Evolutionary conservation across 2,888 invertebrate species (phyloP).

Genomic region (Dynastes grantii): DNA sequence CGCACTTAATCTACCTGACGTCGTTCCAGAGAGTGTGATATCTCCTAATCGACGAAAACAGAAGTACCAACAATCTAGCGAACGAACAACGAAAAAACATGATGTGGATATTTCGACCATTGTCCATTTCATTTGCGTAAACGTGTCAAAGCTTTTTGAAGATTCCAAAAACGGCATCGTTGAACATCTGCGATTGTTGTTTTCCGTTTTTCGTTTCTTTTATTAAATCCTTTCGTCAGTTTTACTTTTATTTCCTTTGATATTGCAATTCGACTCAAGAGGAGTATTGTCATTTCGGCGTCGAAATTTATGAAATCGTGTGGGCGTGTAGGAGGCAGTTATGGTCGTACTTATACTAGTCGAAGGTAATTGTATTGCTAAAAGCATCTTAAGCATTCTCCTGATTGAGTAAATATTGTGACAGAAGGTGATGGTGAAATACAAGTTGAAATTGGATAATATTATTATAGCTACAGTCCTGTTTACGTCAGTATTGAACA

Average conservation of each 20-base stretch:
- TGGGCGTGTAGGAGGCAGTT: slow-evolving; percentile 9
- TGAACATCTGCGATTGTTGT: background rate
- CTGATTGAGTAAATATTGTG: slow-evolving; percentile 16
- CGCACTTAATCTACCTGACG: slow-evolving; percentile 28
- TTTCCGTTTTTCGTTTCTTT: background rate
- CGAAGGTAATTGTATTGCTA: background rate
- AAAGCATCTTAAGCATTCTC: background rate
- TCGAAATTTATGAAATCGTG: slow-evolving; percentile 25
- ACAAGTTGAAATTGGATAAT: background rate
- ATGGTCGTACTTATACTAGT: background rate
- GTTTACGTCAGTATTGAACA: no score
- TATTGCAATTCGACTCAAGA: no score
- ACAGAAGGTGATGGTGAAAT: slow-evolving; percentile 3
- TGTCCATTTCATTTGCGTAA: background rate
- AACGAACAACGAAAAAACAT: background rate
- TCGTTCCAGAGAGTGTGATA: background rate
- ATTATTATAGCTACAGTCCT: no score
- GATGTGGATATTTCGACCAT: background rate
- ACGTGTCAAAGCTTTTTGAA: background rate
- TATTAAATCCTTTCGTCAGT: background rate
- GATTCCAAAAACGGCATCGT: background rate
- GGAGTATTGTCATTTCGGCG: slow-evolving; percentile 2
- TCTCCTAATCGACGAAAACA: background rate
- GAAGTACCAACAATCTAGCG: background rate
- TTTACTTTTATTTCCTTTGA: no score